Base-by-base conservation (phyloP, 2,888 invertebrate species). In the Drosophila mercatorum region DNA sequence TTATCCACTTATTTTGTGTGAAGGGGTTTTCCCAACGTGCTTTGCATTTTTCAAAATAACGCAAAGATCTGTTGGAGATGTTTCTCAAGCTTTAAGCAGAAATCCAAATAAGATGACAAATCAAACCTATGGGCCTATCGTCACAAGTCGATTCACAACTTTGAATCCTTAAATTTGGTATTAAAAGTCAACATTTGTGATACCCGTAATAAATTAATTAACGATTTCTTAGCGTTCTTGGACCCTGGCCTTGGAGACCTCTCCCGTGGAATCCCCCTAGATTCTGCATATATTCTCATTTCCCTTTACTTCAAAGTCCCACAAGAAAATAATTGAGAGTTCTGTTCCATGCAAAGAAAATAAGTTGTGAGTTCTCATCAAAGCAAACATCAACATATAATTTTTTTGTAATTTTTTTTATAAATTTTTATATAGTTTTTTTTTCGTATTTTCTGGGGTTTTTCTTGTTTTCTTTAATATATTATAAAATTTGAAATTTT, bases 331-430 rank as follows among this genome's bases (percentile, higher is more conserved):
- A 47, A 51, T 11, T 46, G 38, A 36, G 31, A 55, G 8, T 52
- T 75, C 46, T 55, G 44, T 62, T 41, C 59, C 82, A 69, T 71
- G 71, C 88, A 58, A 88, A 68, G 69, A 76, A 84, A 83, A 80
- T 87, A 61, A 83, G 51, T 69, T 74, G 67, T 52, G 44, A 61
- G 49, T 60, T 71, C 64, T 79, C 71, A 77, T 87, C 66, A 66
- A 83, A 86, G 80, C 84, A 90, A 88, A 88, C 82, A 87, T 79
- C 80, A 89, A 78, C 80, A 82, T 88, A 82, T 90, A 89, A 83
- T 80, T 75, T 81, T 84, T 80, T 77, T 68, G 63, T 76, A 41
- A 51, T 62, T 58, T 67, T 80, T 90, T 90, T 81, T 83, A 81
- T 81, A 79, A 78, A 81, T 63, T 84, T 88, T 80, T 89, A 72